Evolutionary conservation across 2,888 invertebrate genomes (phyloP), one percentile per base, ranked within the genome.

Genomic region (Rosalia funebris): DNA sequence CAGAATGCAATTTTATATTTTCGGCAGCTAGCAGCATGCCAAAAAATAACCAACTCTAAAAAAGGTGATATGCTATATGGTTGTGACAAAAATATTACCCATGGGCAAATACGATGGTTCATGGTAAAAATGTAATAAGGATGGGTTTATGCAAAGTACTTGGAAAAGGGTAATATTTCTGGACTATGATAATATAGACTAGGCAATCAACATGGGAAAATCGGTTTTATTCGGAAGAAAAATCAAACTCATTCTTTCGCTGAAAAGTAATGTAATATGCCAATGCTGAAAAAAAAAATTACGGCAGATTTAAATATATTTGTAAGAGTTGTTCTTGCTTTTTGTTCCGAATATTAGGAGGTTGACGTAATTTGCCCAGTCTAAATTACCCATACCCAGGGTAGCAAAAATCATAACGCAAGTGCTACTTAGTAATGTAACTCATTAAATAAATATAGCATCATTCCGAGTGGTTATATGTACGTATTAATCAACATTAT

Each of bases 21-120:
- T 74, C 71, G 77, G 74, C 75, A 76, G 77, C 77, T 78, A 79
- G 73, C 74, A 77, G 76, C 79, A 79, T 79, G 78, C 79, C 77
- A 74, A 75, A 50, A 50, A 73, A 65, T 68, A 68, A 66, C 63
- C 68, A 73, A 71, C 66, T 73, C 70, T 74, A 73, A 74, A 65
- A 62, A 64, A 60, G 42, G 66, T 69, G 67, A 67, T 67, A 65
- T 69, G 69, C 72, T 68, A 70, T 60, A 68, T 57, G 39, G 17
- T 56, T 55, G 53, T 60, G 66, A 56, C 73, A 74, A 75, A 76
- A 77, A 75, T 73, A 71, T 73, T 73, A 76, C 75, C 74, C 72
- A 56, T 14, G 37, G 50, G 36, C 19, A 48, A 11, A 19, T 48
- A 20, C 17, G 36, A 20, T 50, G 39, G 50, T 48, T 37, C 7